A percentile compares a stretch with the other conserved stretches of the same genome.
phyloP scores from a whole-genome alignment of 2,113 vertebrate species.

The Ceyx margarethae region DNA sequence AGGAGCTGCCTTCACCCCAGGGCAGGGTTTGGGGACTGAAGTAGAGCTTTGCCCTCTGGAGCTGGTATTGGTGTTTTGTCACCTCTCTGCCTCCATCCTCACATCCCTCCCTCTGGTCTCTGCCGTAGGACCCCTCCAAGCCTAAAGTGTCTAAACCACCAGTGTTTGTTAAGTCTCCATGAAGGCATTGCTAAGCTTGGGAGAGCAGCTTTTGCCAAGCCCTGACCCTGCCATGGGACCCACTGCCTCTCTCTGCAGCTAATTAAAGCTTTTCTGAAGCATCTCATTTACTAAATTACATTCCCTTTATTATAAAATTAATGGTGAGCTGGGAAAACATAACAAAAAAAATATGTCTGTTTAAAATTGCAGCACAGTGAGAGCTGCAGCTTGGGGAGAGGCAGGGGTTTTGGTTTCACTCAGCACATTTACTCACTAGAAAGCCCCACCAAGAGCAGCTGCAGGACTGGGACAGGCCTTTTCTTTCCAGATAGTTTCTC shows the following conservation, averaged over 20 bases:
- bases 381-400: neutral
- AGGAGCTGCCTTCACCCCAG: neutral
- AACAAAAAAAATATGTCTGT: neutral
- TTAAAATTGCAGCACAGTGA: neutral
- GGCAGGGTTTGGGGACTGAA: neutral
- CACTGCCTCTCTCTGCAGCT: neutral
- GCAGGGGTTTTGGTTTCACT: neutral
- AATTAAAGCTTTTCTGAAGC: constrained; percentile 11
- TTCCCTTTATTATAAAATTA: neutral
- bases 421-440: neutral
- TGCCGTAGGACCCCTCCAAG: neutral
- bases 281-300: constrained; percentile 29
- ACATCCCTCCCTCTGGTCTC: neutral
- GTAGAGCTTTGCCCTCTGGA: neutral
- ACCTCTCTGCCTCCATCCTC: neutral
- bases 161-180: neutral
- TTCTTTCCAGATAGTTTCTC: neutral
- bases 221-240: accelerated
- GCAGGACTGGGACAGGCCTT: accelerated
- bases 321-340: neutral
- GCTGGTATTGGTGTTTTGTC: neutral
- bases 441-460: neutral
- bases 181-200: neutral
- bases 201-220: neutral
- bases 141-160: neutral